These are phyloP conservation scores for Phoenicopterus ruber DNA, from an alignment of 2,113 vertebrate genomes.

Conservation along the genomic window DNA sequence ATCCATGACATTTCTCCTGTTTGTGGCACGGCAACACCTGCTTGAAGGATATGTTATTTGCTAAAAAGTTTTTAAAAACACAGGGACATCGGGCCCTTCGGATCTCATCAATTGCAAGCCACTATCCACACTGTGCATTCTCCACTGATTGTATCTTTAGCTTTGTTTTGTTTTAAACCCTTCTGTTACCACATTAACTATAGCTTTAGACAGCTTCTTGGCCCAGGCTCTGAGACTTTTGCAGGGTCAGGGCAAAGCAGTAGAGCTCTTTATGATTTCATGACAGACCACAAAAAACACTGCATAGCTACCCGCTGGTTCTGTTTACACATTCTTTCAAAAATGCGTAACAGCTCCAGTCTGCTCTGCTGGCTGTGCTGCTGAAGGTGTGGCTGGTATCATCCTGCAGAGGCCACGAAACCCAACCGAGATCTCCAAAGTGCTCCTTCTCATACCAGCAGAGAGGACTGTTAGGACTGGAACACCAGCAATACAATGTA, in stretches of 20 bases:
- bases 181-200: constrained; percentile 17
- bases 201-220: constrained; percentile 42
- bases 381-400: neutral
- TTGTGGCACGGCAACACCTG: neutral
- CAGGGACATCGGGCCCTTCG: neutral
- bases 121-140: neutral
- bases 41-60: neutral
- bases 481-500: neutral
- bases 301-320: constrained; percentile 3
- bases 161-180: constrained; percentile 26
- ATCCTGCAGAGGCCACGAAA: neutral
- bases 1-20: neutral
- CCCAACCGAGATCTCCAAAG: neutral
- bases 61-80: neutral
- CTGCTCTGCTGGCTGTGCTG: neutral
- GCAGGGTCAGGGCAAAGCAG: neutral
- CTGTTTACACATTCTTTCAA: constrained; percentile 26
- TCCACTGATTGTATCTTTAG: neutral
- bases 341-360: neutral
- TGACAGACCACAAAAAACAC: constrained; percentile 50
- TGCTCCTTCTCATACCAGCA: neutral
- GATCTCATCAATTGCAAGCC: neutral
- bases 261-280: constrained; percentile 23
- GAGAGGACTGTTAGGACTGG: neutral
- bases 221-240: constrained; percentile 16